Base-by-base conservation (phyloP, 1,140 invertebrate genomes). In the Bombus affinis region DNA sequence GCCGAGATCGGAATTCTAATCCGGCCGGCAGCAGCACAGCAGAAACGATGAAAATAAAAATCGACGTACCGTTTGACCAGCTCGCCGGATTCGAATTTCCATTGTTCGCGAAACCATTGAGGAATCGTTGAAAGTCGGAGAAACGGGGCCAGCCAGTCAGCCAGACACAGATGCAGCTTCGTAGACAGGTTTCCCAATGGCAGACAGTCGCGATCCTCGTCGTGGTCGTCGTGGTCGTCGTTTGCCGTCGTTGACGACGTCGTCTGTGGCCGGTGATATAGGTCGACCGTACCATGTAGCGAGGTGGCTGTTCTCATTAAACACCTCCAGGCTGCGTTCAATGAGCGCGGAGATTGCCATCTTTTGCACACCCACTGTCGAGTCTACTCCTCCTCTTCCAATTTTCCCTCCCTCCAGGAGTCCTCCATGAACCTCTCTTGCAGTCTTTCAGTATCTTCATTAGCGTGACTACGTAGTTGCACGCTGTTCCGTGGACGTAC, bases 271-370 rank as follows among this genome's bases (percentile, higher is more conserved):
- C 37, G 22, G 53, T 83, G 28, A 89, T 88, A 71, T 92, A 83
- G 92, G 92, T 86, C 86, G 90, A 85, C 81, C 78, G 78, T 73
- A 44, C 70, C 83, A 57, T 76, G 78, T 81, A 84, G 66, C 76
- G 44, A 85, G 68, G 57, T 74, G 74, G 78, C 81, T 80, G 76
- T 72, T 83, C 89, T 89, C 91, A 86, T 91, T 89, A 89, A 90
- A 91, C 86, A 90, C 87, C 86, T 87, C 86, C 79, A 44, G 84
- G 86, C 72, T 75, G 74, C 86, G 87, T 89, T 90, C 89, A 92
- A 91, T 88, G 88, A 84, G 80, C 77, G 81, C 77, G 72, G 83
- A 88, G 89, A 91, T 88, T 88, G 80, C 86, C 79, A 87, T 88
- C 86, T 91, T 90, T 91, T 85, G 85, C 84, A 88, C 85, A 86